A percentile compares a stretch with the other conserved stretches of the same genome.
phyloP scores from a whole-genome alignment of 2,888 invertebrate genomes.

The Onchidella celtica region DNA sequence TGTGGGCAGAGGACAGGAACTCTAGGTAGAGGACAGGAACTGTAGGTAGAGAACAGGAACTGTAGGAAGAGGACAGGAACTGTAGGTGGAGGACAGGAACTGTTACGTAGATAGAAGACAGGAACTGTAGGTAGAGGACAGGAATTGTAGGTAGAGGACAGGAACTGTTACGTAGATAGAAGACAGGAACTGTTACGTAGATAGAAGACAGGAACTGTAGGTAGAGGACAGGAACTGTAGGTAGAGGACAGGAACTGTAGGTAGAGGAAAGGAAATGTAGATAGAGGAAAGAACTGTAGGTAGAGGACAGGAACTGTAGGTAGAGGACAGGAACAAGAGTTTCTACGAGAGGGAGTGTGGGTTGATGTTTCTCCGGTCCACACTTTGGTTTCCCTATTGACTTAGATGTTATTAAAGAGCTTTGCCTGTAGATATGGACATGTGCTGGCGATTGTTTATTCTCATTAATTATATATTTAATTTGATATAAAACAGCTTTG shows the following conservation, averaged over 20 bases:
- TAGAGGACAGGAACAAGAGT: background rate
- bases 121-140: constrained; percentile 2
- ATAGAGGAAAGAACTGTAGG: background rate
- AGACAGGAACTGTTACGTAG: background rate
- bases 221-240: background rate
- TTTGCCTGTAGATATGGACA: no score
- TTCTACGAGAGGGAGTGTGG: no score
- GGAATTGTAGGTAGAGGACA: background rate
- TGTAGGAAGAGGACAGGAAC: background rate
- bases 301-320: background rate
- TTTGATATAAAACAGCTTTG: no score
- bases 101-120: background rate
- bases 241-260: background rate
- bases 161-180: background rate
- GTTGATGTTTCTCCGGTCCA: no score
- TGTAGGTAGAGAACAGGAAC: background rate
- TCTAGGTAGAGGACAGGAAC: no score
- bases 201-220: background rate
- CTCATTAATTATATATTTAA: no score
- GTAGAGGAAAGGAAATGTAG: background rate
- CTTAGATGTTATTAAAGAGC: no score
- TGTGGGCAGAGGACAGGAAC: no score
- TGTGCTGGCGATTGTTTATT: no score
- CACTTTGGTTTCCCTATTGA: no score
- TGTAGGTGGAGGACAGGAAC: background rate